Base-by-base conservation (phyloP, 2,797 vertebrate genomes). In the Percopsis omiscomaycus region DNA sequence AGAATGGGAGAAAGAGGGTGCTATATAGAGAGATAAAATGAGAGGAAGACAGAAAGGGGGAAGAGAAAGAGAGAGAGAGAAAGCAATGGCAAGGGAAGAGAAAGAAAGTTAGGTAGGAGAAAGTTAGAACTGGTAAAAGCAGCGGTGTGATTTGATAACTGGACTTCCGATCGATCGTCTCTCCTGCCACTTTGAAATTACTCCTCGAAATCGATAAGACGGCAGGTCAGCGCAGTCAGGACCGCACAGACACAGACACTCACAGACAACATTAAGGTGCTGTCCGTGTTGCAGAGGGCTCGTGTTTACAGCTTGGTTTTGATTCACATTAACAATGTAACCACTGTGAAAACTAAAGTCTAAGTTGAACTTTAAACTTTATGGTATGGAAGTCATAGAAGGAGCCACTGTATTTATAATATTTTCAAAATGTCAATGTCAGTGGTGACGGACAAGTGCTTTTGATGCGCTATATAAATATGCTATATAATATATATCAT, bases 151-250 rank as follows among this genome's bases (percentile, higher is more conserved):
- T 84, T 75, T 78, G 77, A 81, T 77, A 78, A 83, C 73, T 80
- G 0, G 37, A 75, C 71, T 73, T 66, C 53, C 5, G 32, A 86
- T 88, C 74, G 78, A 82, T 79, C 44, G 68, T 28, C 65, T 75
- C 64, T 80, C 61, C 66, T 64, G 61, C 65, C 70, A 79, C 77
- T 76, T 64, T 74, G 66, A 82, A 85, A 86, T 84, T 72, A 82
- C 77, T 75, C 83, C 69, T 73, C 9, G 15, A 46, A 77, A 86
- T 86, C 77, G 11, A 86, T 80, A 68, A 37, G 28, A 50, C 3
- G 3, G 22, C 11, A 12, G 56, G 57, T 46, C 63, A 45, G 30
- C 66, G 47, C 59, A 63, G 55, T 27, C 46, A 2, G 32, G 3
- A 56, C 63, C 47, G 64, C 15, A n/a, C 14, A 67, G 37, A 37